These are phyloP conservation scores for Dasypolia templi DNA, from an alignment of 2,888 invertebrate species.

Conservation along the genomic window DNA sequence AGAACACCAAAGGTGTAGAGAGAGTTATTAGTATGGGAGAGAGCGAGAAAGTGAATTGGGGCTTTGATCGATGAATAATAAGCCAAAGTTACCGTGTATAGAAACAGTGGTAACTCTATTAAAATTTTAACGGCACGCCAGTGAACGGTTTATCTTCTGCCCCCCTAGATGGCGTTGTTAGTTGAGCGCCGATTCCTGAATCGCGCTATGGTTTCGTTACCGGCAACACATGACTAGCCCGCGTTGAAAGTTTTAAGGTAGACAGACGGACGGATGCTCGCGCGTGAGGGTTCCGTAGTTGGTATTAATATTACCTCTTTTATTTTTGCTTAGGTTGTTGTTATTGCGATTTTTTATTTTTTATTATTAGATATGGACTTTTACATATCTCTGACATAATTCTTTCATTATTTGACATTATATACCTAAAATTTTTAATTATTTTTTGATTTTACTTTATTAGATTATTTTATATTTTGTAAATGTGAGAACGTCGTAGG, in stretches of 20 bases:
- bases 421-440: no score
- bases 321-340: not conserved
- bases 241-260: fast-evolving
- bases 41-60: not conserved
- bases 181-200: slow-evolving; percentile 16
- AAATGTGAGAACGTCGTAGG: no score
- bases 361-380: no score
- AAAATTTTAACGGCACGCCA: not conserved
- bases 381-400: no score
- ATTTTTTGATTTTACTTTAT: no score
- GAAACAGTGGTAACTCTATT: not conserved
- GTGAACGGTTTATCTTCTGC: not conserved
- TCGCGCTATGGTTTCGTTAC: slow-evolving; percentile 33
- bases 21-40: no score
- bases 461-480: no score
- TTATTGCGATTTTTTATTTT: no score
- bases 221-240: not conserved
- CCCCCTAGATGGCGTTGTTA: slow-evolving; percentile 19
- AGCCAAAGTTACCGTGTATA: not conserved
- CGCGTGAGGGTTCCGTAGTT: not conserved
- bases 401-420: no score
- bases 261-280: slow-evolving; percentile 6
- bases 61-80: not conserved
- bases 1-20: slow-evolving; percentile 83
- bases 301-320: not conserved